Evolutionary conservation across 2,797 vertebrate genomes (phyloP), one percentile per base, ranked within the genome.

Genomic region (Otolemur crassicaudatus): DNA sequence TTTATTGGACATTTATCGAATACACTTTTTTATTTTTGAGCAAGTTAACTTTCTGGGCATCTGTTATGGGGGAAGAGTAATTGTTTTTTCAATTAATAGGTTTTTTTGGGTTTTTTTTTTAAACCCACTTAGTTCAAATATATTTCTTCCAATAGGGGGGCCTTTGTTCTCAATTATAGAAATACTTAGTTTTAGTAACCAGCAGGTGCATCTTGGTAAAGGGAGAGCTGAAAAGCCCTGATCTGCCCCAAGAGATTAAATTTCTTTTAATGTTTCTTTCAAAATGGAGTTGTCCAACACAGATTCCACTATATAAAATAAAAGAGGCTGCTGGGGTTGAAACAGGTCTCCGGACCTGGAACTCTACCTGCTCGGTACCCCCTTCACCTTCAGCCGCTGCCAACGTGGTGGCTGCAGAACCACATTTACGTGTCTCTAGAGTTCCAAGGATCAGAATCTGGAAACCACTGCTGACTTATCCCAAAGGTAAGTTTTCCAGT

Each of bases 1-100:
- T 89, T 84, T 89, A 89, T 72, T 76, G 20, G 27, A 91, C 16
- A 83, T 89, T 87, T 87, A 87, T 72, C 60, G 27, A 90, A 77
- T 84, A 69, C 22, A 17, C 29, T 9, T 40, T 65, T 80, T 87
- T 81, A 19, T 87, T 86, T 61, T 61, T 61, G 34, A 92, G 22
- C 14, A 37, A 81, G 40, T 95, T 87, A 84, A 93, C 85, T 90
- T 97, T 94, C 43, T 80, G 31, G 49, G 34, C 29, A 53, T 67
- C 40, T 96, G 23, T 73, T 82, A 7, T 76, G 16, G 58, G 19
- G 60, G 12, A 65, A 65, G 17, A 77, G 8, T 63, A 83, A 49
- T 73, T 76, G 25, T 86, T 94, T 85, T 86, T 8, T 27, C 20
- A 67, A 43, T 19, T 65, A 87, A 81, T 0, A 67, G 87, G 34